Percentiles rank a stretch among this genome's conserved stretches.
phyloP scores from a whole-genome alignment of 2,797 vertebrate species.

The Limnodromus scolopaceus region DNA sequence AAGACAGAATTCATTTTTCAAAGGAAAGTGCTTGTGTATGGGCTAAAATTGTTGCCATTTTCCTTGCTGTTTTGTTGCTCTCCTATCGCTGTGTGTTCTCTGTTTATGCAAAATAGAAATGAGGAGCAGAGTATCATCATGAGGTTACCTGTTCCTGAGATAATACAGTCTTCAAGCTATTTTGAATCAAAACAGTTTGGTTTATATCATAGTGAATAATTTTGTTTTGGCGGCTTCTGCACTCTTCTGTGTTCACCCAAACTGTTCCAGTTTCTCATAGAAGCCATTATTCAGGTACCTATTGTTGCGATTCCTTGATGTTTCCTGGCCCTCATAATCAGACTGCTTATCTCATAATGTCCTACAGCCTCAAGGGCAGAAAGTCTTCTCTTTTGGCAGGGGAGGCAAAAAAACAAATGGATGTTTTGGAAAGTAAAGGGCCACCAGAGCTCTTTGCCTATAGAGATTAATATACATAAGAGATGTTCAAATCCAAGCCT shows the following conservation, averaged over 20 bases:
- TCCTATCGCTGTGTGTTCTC: neutral
- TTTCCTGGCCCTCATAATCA: neutral
- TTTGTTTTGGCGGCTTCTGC: neutral
- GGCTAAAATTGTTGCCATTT: neutral
- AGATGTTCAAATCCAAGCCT: neutral
- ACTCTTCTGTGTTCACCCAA: neutral
- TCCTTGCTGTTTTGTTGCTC: neutral
- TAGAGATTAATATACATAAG: neutral
- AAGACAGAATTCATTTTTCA: neutral
- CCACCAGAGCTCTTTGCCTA: neutral
- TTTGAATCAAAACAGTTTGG: neutral
- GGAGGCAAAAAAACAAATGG: neutral
- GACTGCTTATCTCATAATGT: neutral
- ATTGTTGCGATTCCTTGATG: neutral
- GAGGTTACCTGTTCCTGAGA: neutral
- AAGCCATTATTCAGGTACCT: neutral
- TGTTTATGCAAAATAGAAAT: neutral
- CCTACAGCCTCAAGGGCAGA: neutral
- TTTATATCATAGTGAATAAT: neutral
- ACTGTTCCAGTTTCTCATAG: neutral
- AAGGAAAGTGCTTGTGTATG: neutral
- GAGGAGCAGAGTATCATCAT: neutral
- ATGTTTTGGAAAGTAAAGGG: neutral
- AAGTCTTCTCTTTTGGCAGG: neutral
- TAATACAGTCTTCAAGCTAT: neutral